Conservation (phyloP, 2,113 vertebrate genomes). For the Gambusia affinis region DNA sequence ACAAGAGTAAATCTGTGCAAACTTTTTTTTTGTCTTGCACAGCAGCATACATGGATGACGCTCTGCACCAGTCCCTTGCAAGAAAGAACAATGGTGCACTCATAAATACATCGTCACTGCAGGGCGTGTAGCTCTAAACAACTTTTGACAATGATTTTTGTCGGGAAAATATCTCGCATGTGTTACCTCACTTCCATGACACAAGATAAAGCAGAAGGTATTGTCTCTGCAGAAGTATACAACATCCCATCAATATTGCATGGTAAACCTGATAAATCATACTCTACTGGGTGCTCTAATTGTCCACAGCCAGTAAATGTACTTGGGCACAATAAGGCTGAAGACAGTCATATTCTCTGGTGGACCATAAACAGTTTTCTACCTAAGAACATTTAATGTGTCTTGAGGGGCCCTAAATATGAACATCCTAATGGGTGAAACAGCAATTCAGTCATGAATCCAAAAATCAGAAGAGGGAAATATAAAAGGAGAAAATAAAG, state of each 20-base stretch:
- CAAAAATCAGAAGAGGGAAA: constrained; percentile 15
- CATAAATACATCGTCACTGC: constrained; percentile 35
- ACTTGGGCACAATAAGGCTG: constrained; percentile 52
- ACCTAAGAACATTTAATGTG: constrained; percentile 53
- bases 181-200: constrained; percentile 17
- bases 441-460: constrained; percentile 27
- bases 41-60: constrained; percentile 5
- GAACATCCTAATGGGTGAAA: constrained; percentile 48
- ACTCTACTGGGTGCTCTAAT: constrained; percentile 33
- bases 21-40: constrained; percentile 28
- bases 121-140: constrained; percentile 19
- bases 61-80: constrained; percentile 13
- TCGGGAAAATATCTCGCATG: constrained; percentile 24
- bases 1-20: neutral
- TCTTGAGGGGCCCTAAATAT: constrained; percentile 22
- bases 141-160: constrained; percentile 34
- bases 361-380: constrained; percentile 48
- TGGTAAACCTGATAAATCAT: constrained; percentile 32
- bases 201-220: constrained; percentile 12
- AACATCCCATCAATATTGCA: constrained; percentile 30
- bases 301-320: constrained; percentile 42
- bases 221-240: constrained; percentile 25
- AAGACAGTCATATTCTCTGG: constrained; percentile 48
- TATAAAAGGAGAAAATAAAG: constrained; percentile 2
- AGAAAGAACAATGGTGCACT: constrained; percentile 47